A percentile compares a stretch with the other conserved stretches of the same genome.
Conservation (phyloP, 2,113 vertebrate species). For the Sceloporus tristichus region DNA sequence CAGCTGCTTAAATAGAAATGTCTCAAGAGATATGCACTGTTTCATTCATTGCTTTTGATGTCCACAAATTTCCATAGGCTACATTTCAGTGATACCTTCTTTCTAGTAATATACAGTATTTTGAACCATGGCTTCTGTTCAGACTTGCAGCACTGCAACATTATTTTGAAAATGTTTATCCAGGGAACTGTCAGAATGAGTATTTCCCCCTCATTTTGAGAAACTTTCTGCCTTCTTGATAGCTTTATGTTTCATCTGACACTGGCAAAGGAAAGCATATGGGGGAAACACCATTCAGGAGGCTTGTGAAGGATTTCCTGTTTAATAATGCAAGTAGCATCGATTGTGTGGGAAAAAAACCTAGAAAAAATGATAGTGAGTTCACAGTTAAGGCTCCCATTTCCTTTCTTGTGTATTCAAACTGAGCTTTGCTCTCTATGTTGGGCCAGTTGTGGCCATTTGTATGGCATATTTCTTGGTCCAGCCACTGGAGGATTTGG, state of each 20-base stretch:
- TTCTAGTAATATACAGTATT: neutral
- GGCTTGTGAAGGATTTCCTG: slow-evolving; percentile 11
- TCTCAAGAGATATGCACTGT: neutral
- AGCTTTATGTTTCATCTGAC: neutral
- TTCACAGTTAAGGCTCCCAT: neutral
- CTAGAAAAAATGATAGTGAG: neutral
- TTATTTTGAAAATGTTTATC: slow-evolving; percentile 28
- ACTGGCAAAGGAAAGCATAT: neutral
- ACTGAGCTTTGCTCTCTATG: neutral
- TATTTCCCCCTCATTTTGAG: neutral
- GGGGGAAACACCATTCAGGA: slow-evolving; percentile 19
- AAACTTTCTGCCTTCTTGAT: slow-evolving; percentile 16
- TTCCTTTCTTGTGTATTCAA: neutral
- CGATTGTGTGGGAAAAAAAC: slow-evolving; percentile 14
- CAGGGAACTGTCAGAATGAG: slow-evolving; percentile 32
- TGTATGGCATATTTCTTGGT: neutral
- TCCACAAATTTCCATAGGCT: neutral
- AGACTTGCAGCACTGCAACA: slow-evolving; percentile 3
- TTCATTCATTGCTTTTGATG: slow-evolving; percentile 5
- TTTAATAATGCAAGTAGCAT: slow-evolving; percentile 29
- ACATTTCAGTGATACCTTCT: slow-evolving; percentile 7
- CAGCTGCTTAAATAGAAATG: neutral
- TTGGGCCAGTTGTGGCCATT: neutral
- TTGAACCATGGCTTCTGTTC: neutral
- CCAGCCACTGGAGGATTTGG: too few relatives aligned